Evolutionary conservation across 2,888 invertebrate genomes (phyloP).

Genomic region (Apotomis capreana): DNA sequence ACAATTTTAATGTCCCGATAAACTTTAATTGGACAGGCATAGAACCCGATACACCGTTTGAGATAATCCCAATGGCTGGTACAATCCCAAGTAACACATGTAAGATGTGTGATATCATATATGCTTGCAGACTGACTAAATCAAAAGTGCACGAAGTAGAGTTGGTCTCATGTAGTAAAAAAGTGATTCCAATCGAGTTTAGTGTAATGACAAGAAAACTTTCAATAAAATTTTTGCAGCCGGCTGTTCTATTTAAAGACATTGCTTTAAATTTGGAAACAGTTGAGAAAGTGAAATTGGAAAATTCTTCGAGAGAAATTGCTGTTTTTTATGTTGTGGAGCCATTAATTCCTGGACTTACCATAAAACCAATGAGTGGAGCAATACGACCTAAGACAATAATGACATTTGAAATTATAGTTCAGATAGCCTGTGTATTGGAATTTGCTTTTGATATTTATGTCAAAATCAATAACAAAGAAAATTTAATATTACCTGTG

Average conservation of each 20-base stretch:
- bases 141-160: slow-evolving; percentile 70
- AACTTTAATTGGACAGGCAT: slow-evolving; percentile 66
- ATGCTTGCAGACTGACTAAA: slow-evolving; percentile 66
- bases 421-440: slow-evolving; percentile 72
- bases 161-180: slow-evolving; percentile 55
- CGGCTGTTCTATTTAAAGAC: slow-evolving; percentile 67
- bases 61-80: slow-evolving; percentile 66
- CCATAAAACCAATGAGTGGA: slow-evolving; percentile 79
- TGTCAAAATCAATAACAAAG: slow-evolving; percentile 75
- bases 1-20: slow-evolving; percentile 67
- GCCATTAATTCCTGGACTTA: slow-evolving; percentile 73
- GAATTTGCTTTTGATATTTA: slow-evolving; percentile 70
- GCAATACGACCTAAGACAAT: slow-evolving; percentile 77
- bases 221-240: slow-evolving; percentile 71
- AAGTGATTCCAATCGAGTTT: slow-evolving; percentile 63
- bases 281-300: slow-evolving; percentile 73
- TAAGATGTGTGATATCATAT: slow-evolving; percentile 68
- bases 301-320: slow-evolving; percentile 81
- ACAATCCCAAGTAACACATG: slow-evolving; percentile 61
- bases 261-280: slow-evolving; percentile 71
- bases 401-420: slow-evolving; percentile 72
- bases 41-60: slow-evolving; percentile 67
- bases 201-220: slow-evolving; percentile 69
- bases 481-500: slow-evolving; percentile 70
- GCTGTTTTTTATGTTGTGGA: slow-evolving; percentile 79